Evolutionary conservation across 2,113 vertebrate species (phyloP).

Genomic region (Pedetes capensis): DNA sequence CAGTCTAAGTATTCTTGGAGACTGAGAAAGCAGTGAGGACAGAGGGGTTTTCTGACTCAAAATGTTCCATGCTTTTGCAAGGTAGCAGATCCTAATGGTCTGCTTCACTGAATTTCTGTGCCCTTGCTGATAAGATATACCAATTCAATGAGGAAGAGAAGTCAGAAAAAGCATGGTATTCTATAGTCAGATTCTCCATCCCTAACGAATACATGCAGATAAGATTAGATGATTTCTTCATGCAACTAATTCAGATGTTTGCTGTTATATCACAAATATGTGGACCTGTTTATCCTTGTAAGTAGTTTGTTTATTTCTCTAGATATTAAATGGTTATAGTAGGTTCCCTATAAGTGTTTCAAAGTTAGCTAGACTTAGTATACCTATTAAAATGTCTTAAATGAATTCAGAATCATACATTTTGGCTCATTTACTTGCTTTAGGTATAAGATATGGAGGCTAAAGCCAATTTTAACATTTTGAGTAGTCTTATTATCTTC

Average conservation of each 20-base stretch:
- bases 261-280: not conserved
- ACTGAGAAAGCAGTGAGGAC: not conserved
- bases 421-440: constrained; percentile 45
- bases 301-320: not conserved
- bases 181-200: not conserved
- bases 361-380: not conserved
- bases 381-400: not conserved
- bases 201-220: not conserved
- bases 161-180: not conserved
- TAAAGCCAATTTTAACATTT: constrained; percentile 16
- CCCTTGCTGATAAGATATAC: not conserved
- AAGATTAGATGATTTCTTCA: not conserved
- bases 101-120: not conserved
- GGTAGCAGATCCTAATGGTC: not conserved
- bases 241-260: not conserved
- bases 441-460: constrained; percentile 23
- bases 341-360: constrained; percentile 2
- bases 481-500: not conserved
- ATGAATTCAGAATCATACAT: not conserved
- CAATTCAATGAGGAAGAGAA: not conserved
- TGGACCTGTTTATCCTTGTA: not conserved
- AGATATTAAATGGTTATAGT: not conserved
- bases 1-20: not conserved
- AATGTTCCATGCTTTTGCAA: not conserved
- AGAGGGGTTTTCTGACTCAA: not conserved